Percentiles rank a stretch among this genome's conserved stretches.
Conservation (phyloP, 2,888 invertebrate genomes). For the Venusia cambrica region DNA sequence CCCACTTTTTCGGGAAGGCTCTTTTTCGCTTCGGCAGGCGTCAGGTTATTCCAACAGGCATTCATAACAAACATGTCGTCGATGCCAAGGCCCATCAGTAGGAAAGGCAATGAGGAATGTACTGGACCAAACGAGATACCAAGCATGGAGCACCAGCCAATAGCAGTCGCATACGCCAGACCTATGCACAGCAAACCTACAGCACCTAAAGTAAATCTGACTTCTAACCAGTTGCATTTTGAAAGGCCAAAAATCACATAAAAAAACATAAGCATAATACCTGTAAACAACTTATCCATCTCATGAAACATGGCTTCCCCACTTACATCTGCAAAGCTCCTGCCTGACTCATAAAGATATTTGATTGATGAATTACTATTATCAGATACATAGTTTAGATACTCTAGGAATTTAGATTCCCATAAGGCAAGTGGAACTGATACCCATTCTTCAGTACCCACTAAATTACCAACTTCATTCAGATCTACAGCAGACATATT, state of each 20-base stretch:
- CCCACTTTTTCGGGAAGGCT: slow-evolving; percentile 85
- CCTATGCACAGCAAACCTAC: slow-evolving; percentile 87
- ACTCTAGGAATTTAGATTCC: slow-evolving; percentile 81
- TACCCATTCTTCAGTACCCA: slow-evolving; percentile 89
- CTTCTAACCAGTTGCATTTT: slow-evolving; percentile 87
- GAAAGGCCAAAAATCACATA: slow-evolving; percentile 88
- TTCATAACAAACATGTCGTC: slow-evolving; percentile 94
- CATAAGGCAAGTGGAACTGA: slow-evolving; percentile 80
- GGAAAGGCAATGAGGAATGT: slow-evolving; percentile 90
- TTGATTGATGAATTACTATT: slow-evolving; percentile 54
- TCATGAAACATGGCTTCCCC: slow-evolving; percentile 87
- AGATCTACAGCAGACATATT: slow-evolving; percentile 85
- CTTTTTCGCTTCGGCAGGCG: slow-evolving; percentile 71
- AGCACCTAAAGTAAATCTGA: slow-evolving; percentile 84
- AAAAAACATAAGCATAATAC: slow-evolving; percentile 86
- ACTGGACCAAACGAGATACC: slow-evolving; percentile 90
- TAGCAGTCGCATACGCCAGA: slow-evolving; percentile 86
- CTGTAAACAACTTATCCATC: slow-evolving; percentile 84
- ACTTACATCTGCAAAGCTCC: slow-evolving; percentile 90
- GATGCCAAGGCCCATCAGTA: slow-evolving; percentile 89
- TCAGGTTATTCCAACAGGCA: slow-evolving; percentile 87
- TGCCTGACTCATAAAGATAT: slow-evolving; percentile 81
- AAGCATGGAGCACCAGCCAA: slow-evolving; percentile 86
- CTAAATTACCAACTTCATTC: slow-evolving; percentile 84
- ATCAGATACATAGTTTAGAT: slow-evolving; percentile 56